Percentiles rank a stretch among this genome's conserved stretches.
These are phyloP conservation scores for Stigmatopora nigra DNA, from an alignment of 2,113 vertebrate genomes.

Conservation along the genomic window DNA sequence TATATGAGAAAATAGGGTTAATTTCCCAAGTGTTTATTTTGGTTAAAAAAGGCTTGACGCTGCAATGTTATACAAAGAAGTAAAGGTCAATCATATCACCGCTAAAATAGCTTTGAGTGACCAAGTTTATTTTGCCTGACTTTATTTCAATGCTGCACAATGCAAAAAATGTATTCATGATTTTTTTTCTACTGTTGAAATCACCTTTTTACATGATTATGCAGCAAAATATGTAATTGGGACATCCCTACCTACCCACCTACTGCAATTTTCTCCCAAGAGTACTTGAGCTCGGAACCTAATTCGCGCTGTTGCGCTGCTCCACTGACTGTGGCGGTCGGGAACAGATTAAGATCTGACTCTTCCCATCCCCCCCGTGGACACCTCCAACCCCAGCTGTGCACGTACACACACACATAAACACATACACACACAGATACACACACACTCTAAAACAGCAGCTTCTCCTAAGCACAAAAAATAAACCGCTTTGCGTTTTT, in stretches of 20 bases:
- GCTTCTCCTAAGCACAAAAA: conserved; percentile 24
- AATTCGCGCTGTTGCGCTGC: conserved; percentile 25
- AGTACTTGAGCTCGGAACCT: conserved; percentile 4
- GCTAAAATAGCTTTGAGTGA: no score
- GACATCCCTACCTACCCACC: no score
- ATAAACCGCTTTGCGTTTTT: conserved; percentile 55
- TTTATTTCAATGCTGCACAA: no score
- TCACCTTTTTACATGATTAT: no score
- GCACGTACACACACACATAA: conserved; percentile 18
- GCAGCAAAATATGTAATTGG: no score
- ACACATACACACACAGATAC: conserved; percentile 21
- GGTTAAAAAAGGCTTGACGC: no score
- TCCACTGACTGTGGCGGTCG: conserved; percentile 30
- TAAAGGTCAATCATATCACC: no score
- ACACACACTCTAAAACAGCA: conserved; percentile 20
- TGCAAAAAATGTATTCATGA: no score
- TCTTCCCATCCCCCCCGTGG: conserved; percentile 9
- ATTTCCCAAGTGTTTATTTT: no score
- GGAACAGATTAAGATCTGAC: conserved; percentile 54
- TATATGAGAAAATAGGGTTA: neutral
- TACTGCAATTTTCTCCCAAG: conserved; percentile 12
- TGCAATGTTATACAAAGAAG: no score
- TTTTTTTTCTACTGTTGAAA: no score
- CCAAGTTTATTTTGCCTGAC: no score
- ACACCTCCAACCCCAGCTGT: conserved; percentile 19